Conservation (phyloP, 2,888 invertebrate species). For the Lepidocyrtoides sp. region DNA sequence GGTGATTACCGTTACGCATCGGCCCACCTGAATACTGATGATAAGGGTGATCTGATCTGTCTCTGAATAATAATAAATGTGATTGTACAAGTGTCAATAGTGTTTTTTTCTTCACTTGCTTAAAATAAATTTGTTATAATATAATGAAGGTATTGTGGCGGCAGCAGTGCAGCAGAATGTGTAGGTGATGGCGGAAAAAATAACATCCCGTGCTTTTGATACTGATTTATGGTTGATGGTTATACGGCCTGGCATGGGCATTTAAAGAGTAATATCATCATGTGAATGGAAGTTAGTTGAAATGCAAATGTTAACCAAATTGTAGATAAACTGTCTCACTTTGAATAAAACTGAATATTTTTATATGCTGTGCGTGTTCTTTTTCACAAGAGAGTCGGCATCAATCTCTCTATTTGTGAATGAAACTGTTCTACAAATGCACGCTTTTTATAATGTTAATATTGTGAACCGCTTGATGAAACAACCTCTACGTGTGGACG, state of each 20-base stretch:
- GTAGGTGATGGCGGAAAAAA: not conserved
- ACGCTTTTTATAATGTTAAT: not conserved
- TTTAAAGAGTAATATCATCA: slow-evolving; percentile 19
- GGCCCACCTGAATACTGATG: slow-evolving; percentile 59
- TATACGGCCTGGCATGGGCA: not conserved
- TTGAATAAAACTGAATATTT: slow-evolving; percentile 1
- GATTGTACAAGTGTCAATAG: slow-evolving; percentile 61
- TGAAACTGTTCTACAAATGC: slow-evolving; percentile 29
- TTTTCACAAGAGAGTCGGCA: slow-evolving; percentile 35
- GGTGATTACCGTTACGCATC: slow-evolving; percentile 64
- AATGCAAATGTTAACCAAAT: slow-evolving; percentile 49
- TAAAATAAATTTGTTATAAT: slow-evolving; percentile 12
- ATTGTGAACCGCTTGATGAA: slow-evolving; percentile 5
- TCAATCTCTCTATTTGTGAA: slow-evolving; percentile 41
- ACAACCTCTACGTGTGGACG: slow-evolving; percentile 19
- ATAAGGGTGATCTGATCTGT: slow-evolving; percentile 35
- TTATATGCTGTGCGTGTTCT: not conserved
- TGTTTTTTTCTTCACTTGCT: slow-evolving; percentile 23
- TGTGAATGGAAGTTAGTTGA: slow-evolving; percentile 12
- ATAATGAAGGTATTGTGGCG: slow-evolving; percentile 1
- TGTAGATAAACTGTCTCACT: slow-evolving; percentile 58
- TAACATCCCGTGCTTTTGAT: not conserved
- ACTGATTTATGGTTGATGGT: slow-evolving; percentile 13
- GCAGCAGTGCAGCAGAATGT: not conserved
- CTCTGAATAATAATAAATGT: slow-evolving; percentile 3